Base-by-base conservation (phyloP, 2,797 vertebrate genomes). In the Discoglossus pictus region DNA sequence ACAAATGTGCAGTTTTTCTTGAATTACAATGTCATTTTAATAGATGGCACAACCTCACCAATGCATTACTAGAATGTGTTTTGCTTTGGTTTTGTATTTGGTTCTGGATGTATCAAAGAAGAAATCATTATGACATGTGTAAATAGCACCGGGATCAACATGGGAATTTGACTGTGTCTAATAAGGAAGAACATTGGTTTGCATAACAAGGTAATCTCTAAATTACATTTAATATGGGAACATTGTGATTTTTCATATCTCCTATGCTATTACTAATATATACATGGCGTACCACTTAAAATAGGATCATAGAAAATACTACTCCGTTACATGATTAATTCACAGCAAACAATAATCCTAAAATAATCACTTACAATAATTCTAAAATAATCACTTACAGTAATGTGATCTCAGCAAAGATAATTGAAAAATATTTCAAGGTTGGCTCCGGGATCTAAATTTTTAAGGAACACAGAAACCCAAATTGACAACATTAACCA, bases 161-260 rank as follows among this genome's bases (percentile, higher is more conserved):
- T 42, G 18, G 18, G 43, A 46, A 46, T 46, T 17, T 12, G 13
- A 51, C 13, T 7, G 7, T n/a, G 21, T 40, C 16, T 16, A 31
- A 2, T 39, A 12, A 50, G 13, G 42, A 39, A 48, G 9, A 24
- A 18, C 43, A 66, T 56, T 66, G 52, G 56, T 39, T 39, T 54
- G 39, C 9, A 39, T 35, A 54, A 43, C 48, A 42, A 18, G 6
- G 8, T 43, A n/a, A 34, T 61, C 66, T 44, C 17, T 27, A 39
- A 66, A 60, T 68, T 60, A 68, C 52, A 60, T 61, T 35, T 54
- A 39, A 53, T 61, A 54, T 21, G 23, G 25, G 27, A 34, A 25
- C 39, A 52, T 68, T 51, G 48, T 21, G 2, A 23, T 44, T 13
- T 44, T 53, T 55, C 12, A 43, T 40, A 61, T 61, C 39, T 48